Evolutionary conservation across 2,888 invertebrate genomes (phyloP).

Genomic region (Sylvicola cinctus): DNA sequence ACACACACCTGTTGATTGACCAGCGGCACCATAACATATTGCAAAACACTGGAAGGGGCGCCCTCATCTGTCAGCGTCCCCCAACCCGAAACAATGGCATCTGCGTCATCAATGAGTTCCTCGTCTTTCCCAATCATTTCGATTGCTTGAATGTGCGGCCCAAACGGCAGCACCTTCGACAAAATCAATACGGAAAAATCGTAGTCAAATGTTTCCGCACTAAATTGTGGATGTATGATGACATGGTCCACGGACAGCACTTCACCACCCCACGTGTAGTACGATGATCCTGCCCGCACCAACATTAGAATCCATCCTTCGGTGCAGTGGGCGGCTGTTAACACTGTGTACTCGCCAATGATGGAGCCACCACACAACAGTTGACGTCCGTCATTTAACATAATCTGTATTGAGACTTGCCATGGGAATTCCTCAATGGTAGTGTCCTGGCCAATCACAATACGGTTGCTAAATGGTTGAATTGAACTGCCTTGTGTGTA

Average conservation of each 20-base stretch:
- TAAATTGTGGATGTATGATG: slow-evolving; percentile 27
- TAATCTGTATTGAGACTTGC: slow-evolving; percentile 12
- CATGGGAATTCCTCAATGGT: slow-evolving; percentile 14
- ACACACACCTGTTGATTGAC: slow-evolving; percentile 18
- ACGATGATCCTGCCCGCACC: slow-evolving; percentile 31
- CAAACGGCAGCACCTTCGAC: slow-evolving; percentile 22
- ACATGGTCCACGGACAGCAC: slow-evolving; percentile 25
- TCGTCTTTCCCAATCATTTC: slow-evolving; percentile 18
- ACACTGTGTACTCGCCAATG: slow-evolving; percentile 25
- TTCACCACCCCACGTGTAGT: slow-evolving; percentile 16
- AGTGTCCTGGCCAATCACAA: slow-evolving; percentile 16
- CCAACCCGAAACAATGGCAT: slow-evolving; percentile 12
- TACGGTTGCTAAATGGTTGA: slow-evolving; percentile 5
- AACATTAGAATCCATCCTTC: slow-evolving; percentile 13
- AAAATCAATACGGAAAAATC: slow-evolving; percentile 36
- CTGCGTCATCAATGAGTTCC: slow-evolving; percentile 6
- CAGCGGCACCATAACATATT: slow-evolving; percentile 27
- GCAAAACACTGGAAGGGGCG: slow-evolving; percentile 11
- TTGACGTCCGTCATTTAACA: slow-evolving; percentile 23
- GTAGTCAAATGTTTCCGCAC: slow-evolving; percentile 20
- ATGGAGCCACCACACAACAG: slow-evolving; percentile 32
- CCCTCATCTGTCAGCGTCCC: slow-evolving; percentile 10
- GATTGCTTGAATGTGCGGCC: slow-evolving; percentile 23
- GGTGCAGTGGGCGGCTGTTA: slow-evolving; percentile 40
- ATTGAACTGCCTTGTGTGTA: too few relatives aligned